These are phyloP conservation scores for Tethea ocularis DNA, from an alignment of 2,888 invertebrate species.

Conservation along the genomic window DNA sequence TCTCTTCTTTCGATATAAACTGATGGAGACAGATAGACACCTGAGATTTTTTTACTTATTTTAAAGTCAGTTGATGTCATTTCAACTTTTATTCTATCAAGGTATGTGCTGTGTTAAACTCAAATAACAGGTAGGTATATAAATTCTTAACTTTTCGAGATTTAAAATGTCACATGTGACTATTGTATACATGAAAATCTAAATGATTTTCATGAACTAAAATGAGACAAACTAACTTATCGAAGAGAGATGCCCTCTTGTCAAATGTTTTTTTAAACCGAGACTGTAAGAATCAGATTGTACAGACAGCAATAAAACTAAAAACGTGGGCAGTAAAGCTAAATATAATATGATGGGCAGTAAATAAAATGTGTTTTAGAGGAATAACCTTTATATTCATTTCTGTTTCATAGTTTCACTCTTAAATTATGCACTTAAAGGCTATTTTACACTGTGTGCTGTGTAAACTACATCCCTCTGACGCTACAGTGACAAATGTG, in stretches of 20 bases:
- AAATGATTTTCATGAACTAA: too few species aligned
- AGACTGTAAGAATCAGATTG: neutral
- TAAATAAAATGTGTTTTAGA: constrained; percentile 62
- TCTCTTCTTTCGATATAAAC: too few species aligned
- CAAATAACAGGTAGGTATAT: too few species aligned
- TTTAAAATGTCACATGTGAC: too few species aligned
- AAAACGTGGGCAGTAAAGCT: neutral
- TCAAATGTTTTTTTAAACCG: neutral
- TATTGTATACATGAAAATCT: too few species aligned
- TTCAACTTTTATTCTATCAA: too few species aligned
- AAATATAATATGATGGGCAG: neutral
- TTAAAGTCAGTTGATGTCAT: too few species aligned
- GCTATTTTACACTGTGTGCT: constrained; percentile 54
- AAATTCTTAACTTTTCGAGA: too few species aligned
- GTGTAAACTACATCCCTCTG: constrained; percentile 46
- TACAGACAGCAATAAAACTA: neutral
- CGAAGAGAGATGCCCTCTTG: neutral
- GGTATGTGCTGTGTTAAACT: too few species aligned
- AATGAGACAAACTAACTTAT: neutral
- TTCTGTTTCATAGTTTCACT: constrained; percentile 71
- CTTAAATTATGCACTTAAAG: constrained; percentile 65
- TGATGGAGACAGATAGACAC: too few species aligned
- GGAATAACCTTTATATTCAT: constrained; percentile 82
- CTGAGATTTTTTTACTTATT: too few species aligned
- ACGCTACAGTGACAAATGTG: constrained; percentile 20